Percentiles rank a stretch among this genome's conserved stretches.
These are phyloP conservation scores for Scolopax bukidnonensis DNA, from an alignment of 2,797 vertebrate species.

Conservation along the genomic window DNA sequence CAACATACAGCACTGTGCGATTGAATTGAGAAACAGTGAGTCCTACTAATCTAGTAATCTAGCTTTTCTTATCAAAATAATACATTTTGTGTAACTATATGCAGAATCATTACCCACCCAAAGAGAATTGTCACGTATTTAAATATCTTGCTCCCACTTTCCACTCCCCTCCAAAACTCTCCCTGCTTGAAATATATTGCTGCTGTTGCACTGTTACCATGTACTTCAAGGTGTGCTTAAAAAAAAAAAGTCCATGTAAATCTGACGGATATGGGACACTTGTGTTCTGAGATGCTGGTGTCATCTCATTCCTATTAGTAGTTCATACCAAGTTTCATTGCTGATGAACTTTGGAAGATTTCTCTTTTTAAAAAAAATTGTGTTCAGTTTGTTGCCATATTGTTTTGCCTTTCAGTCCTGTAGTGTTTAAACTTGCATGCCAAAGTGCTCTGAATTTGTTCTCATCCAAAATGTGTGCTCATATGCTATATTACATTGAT, in stretches of 20 bases:
- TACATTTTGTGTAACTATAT: not conserved
- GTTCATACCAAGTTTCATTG: not conserved
- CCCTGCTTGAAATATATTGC: not conserved
- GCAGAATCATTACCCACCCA: not conserved
- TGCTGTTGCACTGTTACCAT: not conserved
- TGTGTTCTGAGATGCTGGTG: not conserved
- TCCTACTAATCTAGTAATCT: not conserved
- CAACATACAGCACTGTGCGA: not conserved
- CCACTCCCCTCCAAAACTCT: not conserved
- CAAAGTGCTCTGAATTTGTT: not conserved
- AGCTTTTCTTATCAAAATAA: not conserved
- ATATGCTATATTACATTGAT: not conserved
- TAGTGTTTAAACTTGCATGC: not conserved
- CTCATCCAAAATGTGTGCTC: not conserved
- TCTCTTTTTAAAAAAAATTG: not conserved
- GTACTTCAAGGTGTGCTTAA: not conserved
- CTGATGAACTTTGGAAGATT: not conserved
- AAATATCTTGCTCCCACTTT: not conserved
- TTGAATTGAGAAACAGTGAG: not conserved
- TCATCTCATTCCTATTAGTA: accelerated
- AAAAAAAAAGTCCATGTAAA: not conserved
- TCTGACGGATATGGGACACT: not conserved
- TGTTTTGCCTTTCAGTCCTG: not conserved
- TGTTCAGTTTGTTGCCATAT: not conserved
- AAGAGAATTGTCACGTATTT: not conserved